Percentiles rank a stretch among this genome's conserved stretches.
These are phyloP conservation scores for Castor canadensis DNA, from an alignment of 2,113 vertebrate species.

Conservation along the genomic window DNA sequence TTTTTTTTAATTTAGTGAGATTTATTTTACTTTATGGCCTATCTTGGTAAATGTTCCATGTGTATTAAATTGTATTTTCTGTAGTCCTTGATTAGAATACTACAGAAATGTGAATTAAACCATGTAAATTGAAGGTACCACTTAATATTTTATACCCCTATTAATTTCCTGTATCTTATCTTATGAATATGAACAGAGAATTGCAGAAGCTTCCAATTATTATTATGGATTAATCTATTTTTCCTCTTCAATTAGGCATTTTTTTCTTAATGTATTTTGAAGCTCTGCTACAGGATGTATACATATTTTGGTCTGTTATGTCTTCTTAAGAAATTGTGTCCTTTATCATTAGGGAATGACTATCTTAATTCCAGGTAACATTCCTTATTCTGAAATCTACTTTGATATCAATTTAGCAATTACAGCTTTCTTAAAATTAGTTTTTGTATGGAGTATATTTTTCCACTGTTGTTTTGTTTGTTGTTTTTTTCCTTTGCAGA, in stretches of 20 bases:
- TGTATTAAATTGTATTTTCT: background rate
- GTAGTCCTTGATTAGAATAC: background rate
- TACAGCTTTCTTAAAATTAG: background rate
- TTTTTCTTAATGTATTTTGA: conserved; percentile 7
- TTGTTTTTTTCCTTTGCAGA: background rate
- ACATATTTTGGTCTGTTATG: background rate
- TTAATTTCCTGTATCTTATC: background rate
- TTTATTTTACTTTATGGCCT: background rate
- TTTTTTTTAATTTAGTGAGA: background rate
- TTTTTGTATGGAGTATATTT: background rate
- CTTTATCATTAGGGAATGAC: background rate
- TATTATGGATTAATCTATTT: background rate
- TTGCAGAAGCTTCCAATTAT: background rate
- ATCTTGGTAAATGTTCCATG: background rate
- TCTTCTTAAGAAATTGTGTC: background rate
- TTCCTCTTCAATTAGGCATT: background rate
- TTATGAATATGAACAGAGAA: background rate
- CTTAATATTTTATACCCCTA: background rate
- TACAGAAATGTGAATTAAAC: background rate
- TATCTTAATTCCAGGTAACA: background rate
- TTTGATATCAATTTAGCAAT: background rate
- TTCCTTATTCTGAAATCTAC: background rate
- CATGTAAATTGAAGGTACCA: background rate
- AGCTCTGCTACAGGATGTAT: background rate
- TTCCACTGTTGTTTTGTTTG: background rate